Evolutionary conservation across 2,888 invertebrate species (phyloP).

Genomic region (Barypeithes pellucidus): DNA sequence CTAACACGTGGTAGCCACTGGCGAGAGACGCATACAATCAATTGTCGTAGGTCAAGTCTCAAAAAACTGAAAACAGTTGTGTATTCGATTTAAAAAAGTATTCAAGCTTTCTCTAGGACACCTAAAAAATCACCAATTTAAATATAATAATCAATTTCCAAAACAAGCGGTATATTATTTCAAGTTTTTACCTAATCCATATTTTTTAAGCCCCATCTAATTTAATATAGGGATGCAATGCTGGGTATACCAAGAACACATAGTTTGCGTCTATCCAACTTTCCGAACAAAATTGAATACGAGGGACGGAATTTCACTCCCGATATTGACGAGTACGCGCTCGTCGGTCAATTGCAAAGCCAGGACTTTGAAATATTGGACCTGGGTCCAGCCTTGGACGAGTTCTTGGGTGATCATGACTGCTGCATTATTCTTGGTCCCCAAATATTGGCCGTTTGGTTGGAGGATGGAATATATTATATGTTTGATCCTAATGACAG

Average conservation of each 20-base stretch:
- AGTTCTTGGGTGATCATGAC: constrained; percentile 67
- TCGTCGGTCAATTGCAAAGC: constrained; percentile 67
- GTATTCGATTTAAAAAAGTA: too few relatives aligned
- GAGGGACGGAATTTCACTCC: constrained; percentile 62
- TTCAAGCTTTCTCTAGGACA: too few relatives aligned
- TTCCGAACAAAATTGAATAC: constrained; percentile 61
- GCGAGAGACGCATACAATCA: too few relatives aligned
- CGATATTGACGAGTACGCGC: constrained; percentile 63
- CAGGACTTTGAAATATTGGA: constrained; percentile 63
- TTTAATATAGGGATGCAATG: constrained; percentile 61
- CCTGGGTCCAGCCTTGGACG: constrained; percentile 64
- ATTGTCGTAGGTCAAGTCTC: too few relatives aligned
- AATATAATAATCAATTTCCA: too few relatives aligned
- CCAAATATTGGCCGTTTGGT: constrained; percentile 68
- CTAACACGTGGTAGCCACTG: too few relatives aligned
- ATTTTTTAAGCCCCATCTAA: too few relatives aligned
- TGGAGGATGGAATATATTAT: constrained; percentile 67
- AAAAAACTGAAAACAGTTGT: too few relatives aligned
- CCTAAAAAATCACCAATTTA: too few relatives aligned
- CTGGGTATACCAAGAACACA: constrained; percentile 57
- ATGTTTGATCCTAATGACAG: constrained; percentile 71
- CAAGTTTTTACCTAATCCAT: too few relatives aligned
- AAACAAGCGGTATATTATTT: too few relatives aligned
- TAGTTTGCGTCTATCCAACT: constrained; percentile 56
- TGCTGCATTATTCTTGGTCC: constrained; percentile 69